A percentile compares a stretch with the other conserved stretches of the same genome.
Conservation (phyloP, 2,113 vertebrate species). For the Heloderma charlesbogerti region DNA sequence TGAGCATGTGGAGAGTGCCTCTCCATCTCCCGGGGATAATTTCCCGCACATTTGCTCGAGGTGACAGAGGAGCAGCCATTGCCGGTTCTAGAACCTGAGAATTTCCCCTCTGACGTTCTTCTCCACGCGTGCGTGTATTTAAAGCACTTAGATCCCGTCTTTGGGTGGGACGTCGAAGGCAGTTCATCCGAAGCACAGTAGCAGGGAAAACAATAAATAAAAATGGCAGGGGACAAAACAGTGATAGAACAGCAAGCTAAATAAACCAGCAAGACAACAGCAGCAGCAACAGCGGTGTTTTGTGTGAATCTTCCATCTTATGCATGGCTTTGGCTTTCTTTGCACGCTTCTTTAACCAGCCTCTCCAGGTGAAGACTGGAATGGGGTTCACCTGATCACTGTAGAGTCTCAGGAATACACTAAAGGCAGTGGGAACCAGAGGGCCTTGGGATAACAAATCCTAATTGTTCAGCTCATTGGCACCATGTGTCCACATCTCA, state of each 20-base stretch:
- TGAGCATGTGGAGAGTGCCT: background rate
- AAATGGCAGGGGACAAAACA: too few species aligned
- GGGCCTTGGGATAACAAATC: too few species aligned
- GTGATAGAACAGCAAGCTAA: background rate
- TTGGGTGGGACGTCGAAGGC: background rate
- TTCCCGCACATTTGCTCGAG: background rate
- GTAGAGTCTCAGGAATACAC: background rate
- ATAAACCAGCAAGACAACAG: background rate
- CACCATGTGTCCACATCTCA: too few species aligned
- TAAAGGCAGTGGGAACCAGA: background rate
- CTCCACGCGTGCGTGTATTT: background rate
- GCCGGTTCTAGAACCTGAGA: background rate
- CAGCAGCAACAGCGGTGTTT: background rate
- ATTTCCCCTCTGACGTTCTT: background rate
- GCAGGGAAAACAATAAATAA: background rate
- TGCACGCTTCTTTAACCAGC: background rate
- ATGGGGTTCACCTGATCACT: background rate
- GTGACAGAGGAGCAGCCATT: background rate
- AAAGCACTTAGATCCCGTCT: background rate
- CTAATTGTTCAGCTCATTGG: background rate
- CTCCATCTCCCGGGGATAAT: background rate
- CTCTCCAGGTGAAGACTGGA: background rate
- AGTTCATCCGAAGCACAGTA: background rate
- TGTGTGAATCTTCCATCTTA: background rate
- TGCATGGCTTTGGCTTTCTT: background rate